phyloP scores from a whole-genome alignment of 2,113 vertebrate species.

The Mystacornis crossleyi region DNA sequence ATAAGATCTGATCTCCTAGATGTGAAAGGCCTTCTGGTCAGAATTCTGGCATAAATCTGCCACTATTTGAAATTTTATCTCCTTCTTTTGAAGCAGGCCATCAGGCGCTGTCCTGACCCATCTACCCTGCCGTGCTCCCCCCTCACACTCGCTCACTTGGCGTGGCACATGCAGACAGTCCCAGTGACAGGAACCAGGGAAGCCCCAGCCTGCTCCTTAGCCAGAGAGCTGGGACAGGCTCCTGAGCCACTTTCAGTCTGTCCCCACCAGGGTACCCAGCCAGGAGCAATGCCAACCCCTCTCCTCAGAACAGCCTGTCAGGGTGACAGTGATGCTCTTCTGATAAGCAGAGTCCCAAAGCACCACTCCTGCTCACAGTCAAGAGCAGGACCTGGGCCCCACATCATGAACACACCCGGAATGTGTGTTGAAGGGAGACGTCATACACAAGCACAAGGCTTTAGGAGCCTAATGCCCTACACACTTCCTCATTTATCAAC shows the following conservation, averaged over 20 bases:
- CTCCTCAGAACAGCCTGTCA: background rate
- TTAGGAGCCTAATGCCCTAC: background rate
- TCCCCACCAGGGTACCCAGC: background rate
- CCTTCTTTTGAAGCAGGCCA: background rate
- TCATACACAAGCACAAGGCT: fast-evolving
- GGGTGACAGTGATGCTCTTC: background rate
- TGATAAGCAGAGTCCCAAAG: background rate
- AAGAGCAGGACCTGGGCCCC: background rate
- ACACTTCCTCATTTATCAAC: background rate
- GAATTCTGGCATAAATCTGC: background rate
- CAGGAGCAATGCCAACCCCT: background rate
- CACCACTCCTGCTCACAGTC: background rate
- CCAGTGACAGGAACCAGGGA: background rate
- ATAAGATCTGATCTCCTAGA: background rate
- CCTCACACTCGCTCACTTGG: fast-evolving
- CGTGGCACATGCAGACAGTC: background rate
- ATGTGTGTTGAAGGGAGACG: background rate
- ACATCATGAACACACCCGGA: background rate
- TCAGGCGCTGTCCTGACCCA: background rate
- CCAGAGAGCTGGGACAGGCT: background rate
- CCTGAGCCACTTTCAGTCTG: background rate
- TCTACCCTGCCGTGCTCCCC: background rate
- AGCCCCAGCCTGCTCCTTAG: background rate
- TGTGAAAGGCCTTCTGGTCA: background rate
- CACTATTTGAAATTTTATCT: background rate